These are phyloP conservation scores for Parauchenoglanis punctatus DNA, from an alignment of 2,797 vertebrate species.

Conservation along the genomic window DNA sequence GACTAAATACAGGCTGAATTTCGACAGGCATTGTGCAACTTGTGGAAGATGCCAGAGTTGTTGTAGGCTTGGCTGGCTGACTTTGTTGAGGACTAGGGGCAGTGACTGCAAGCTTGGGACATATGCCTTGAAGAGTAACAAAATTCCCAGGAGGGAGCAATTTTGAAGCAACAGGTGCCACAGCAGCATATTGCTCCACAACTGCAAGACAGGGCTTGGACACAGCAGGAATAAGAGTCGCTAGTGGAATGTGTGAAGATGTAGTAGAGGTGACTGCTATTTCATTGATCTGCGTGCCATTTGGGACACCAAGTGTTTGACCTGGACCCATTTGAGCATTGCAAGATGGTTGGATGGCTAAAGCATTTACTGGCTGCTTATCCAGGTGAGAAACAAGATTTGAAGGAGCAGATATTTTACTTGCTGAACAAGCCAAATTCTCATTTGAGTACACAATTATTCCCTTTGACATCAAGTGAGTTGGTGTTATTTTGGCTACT, in stretches of 20 bases:
- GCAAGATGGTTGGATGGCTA: slow-evolving; percentile 84
- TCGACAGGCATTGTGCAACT: slow-evolving; percentile 63
- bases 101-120: slow-evolving; percentile 67
- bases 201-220: slow-evolving; percentile 73
- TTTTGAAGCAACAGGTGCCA: slow-evolving; percentile 64
- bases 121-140: slow-evolving; percentile 74
- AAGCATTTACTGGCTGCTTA: slow-evolving; percentile 85
- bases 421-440: slow-evolving; percentile 80
- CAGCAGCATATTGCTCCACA: slow-evolving; percentile 74
- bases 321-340: slow-evolving; percentile 72
- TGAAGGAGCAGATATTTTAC: slow-evolving; percentile 78
- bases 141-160: slow-evolving; percentile 77
- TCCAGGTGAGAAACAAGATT: slow-evolving; percentile 77
- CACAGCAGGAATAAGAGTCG: slow-evolving; percentile 72
- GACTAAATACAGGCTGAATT: slow-evolving; percentile 57
- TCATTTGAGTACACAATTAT: slow-evolving; percentile 92
- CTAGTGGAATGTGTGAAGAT: slow-evolving; percentile 75
- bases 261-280: slow-evolving; percentile 70
- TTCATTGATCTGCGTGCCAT: slow-evolving; percentile 63
- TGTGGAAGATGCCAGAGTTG: slow-evolving; percentile 61
- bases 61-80: slow-evolving; percentile 61
- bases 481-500: slow-evolving; percentile 87
- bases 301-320: slow-evolving; percentile 43
- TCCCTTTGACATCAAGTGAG: slow-evolving; percentile 89
- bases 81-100: slow-evolving; percentile 65